A percentile compares a stretch with the other conserved stretches of the same genome.
phyloP scores from a whole-genome alignment of 2,797 vertebrate species.

The Phataginus tricuspis region DNA sequence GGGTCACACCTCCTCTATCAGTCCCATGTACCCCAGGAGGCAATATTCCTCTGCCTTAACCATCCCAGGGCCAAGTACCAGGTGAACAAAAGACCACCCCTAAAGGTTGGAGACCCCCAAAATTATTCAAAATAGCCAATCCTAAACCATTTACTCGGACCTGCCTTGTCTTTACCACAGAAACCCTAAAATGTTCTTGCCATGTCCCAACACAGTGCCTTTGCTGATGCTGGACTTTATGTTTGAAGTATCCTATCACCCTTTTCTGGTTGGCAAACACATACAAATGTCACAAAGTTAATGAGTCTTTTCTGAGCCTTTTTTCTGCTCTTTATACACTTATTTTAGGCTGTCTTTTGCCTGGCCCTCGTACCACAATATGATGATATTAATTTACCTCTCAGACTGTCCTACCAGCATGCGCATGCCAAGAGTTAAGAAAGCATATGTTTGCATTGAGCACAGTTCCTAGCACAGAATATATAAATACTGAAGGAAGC shows the following conservation, averaged over 20 bases:
- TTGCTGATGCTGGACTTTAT: neutral
- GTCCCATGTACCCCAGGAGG: fast-evolving
- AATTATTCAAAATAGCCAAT: neutral
- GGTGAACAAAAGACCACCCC: neutral
- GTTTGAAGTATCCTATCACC: neutral
- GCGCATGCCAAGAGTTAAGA: neutral
- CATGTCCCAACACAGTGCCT: neutral
- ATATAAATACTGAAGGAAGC: neutral
- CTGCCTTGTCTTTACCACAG: neutral
- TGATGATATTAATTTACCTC: neutral
- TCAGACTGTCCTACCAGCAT: neutral
- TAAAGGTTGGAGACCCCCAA: neutral
- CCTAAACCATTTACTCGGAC: neutral
- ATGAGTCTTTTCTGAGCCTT: neutral
- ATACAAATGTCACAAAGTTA: neutral
- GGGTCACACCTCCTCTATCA: neutral
- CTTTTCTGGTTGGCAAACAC: neutral
- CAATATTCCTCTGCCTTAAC: neutral
- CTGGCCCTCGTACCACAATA: neutral
- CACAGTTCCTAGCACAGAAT: neutral
- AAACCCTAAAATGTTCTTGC: neutral
- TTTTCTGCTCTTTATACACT: neutral
- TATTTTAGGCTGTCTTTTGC: neutral
- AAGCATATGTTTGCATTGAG: neutral
- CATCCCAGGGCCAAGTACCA: neutral